A percentile compares a stretch with the other conserved stretches of the same genome.
Conservation (phyloP, 2,797 vertebrate genomes). For the Enteromius unitaeniatus region DNA sequence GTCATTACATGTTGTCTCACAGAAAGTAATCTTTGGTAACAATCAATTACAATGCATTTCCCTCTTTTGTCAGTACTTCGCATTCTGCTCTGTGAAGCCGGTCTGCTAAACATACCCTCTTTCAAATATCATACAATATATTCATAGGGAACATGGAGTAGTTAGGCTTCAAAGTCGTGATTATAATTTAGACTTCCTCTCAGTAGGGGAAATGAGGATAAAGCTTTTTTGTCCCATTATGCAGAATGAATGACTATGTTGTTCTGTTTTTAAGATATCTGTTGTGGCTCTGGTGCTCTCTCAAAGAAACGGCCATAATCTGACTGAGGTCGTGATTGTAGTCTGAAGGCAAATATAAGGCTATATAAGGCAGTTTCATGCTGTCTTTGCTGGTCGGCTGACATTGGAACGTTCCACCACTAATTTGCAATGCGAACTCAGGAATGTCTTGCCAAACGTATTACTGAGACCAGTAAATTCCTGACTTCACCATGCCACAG, state of each 20-base stretch:
- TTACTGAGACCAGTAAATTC: conserved; percentile 13
- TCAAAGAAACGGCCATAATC: conserved; percentile 10
- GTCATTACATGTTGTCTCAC: conserved; percentile 71
- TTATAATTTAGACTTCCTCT: conserved; percentile 76
- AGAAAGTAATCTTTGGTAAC: conserved; percentile 79
- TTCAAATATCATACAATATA: conserved; percentile 81
- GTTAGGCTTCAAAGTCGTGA: conserved; percentile 74
- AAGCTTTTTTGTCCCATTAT: conserved; percentile 80
- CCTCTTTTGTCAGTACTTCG: conserved; percentile 73
- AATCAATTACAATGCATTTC: conserved; percentile 81
- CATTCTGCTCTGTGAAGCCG: conserved; percentile 69
- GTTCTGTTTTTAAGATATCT: conserved; percentile 79
- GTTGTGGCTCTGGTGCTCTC: conserved; percentile 68
- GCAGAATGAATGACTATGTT: conserved; percentile 81
- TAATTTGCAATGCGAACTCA: conserved; percentile 52
- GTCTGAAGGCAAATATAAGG: conserved; percentile 17
- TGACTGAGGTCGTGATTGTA: conserved; percentile 19
- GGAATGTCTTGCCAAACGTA: conserved; percentile 43
- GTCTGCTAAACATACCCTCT: conserved; percentile 80
- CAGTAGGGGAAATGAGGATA: conserved; percentile 77
- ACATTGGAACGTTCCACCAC: conserved; percentile 34
- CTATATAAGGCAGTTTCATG: conserved; percentile 24
- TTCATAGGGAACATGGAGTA: conserved; percentile 74
- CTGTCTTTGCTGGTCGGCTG: conserved; percentile 28
- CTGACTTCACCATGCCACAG: conserved; percentile 34